Conservation (phyloP, 2,797 vertebrate species). For the Lagorchestes hirsutus region DNA sequence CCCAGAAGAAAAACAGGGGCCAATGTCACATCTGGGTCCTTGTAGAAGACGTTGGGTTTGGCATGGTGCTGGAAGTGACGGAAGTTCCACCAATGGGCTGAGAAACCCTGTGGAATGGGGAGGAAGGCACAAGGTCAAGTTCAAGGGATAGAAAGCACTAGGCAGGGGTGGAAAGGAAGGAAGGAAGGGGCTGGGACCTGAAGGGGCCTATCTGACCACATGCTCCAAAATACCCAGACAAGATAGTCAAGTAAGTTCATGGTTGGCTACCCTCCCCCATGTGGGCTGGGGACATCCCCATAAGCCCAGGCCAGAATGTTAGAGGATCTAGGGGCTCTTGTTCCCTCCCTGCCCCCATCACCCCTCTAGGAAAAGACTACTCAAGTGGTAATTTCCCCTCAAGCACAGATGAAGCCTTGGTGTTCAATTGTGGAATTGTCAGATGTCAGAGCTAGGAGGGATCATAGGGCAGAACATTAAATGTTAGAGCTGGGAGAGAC, state of each 20-base stretch:
- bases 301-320: background rate
- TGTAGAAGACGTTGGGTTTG: constrained; percentile 72
- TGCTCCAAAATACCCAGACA: fast-evolving
- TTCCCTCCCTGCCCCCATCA: background rate
- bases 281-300: background rate
- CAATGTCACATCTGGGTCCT: constrained; percentile 71
- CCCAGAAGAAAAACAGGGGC: constrained; percentile 75
- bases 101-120: constrained; percentile 59
- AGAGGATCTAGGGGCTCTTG: background rate
- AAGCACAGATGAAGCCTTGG: background rate
- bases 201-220: background rate
- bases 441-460: background rate
- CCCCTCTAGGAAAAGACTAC: background rate
- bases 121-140: background rate
- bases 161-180: background rate
- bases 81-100: constrained; percentile 72
- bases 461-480: background rate
- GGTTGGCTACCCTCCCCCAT: background rate
- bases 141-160: background rate
- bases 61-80: constrained; percentile 74
- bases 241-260: background rate
- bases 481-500: background rate
- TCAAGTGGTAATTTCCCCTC: background rate
- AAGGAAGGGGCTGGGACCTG: fast-evolving
- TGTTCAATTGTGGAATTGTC: background rate